A percentile compares a stretch with the other conserved stretches of the same genome.
Evolutionary conservation across 1,140 invertebrate genomes (phyloP).

Genomic region (Latrodectus geometricus): DNA sequence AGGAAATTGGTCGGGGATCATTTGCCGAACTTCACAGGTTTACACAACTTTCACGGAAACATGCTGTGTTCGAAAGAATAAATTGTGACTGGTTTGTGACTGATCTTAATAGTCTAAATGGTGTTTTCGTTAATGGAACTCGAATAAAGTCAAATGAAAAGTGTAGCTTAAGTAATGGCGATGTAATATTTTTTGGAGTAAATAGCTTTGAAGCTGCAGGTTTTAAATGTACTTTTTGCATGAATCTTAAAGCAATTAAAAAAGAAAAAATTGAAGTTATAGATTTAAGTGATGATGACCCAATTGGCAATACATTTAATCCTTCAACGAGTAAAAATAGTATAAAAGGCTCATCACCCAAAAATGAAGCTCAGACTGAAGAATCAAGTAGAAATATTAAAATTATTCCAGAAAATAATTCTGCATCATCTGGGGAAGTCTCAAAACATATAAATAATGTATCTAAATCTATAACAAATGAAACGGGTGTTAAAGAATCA

Average conservation of each 20-base stretch:
- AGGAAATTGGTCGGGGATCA: slow-evolving; percentile 5
- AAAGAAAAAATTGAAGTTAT: background rate
- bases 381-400: too few relatives aligned
- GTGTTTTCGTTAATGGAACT: slow-evolving; percentile 24
- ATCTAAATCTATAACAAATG: too few relatives aligned
- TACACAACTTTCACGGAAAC: slow-evolving; percentile 21
- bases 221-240: slow-evolving; percentile 1
- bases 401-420: too few relatives aligned
- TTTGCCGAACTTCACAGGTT: background rate
- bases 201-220: background rate
- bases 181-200: slow-evolving; percentile 53
- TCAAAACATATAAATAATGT: too few relatives aligned
- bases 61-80: slow-evolving; percentile 20
- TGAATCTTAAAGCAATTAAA: background rate
- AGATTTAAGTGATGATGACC: slow-evolving; percentile 24
- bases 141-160: background rate
- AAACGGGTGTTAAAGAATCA: too few relatives aligned
- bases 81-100: slow-evolving; percentile 9
- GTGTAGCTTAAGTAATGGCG: background rate
- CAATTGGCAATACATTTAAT: background rate
- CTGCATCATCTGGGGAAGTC: too few relatives aligned
- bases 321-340: background rate
- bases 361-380: background rate
- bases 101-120: slow-evolving; percentile 51
- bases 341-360: background rate